Percentiles rank a stretch among this genome's conserved stretches.
These are phyloP conservation scores for Orthosia gothica DNA, from an alignment of 2,888 invertebrate genomes.

Conservation along the genomic window DNA sequence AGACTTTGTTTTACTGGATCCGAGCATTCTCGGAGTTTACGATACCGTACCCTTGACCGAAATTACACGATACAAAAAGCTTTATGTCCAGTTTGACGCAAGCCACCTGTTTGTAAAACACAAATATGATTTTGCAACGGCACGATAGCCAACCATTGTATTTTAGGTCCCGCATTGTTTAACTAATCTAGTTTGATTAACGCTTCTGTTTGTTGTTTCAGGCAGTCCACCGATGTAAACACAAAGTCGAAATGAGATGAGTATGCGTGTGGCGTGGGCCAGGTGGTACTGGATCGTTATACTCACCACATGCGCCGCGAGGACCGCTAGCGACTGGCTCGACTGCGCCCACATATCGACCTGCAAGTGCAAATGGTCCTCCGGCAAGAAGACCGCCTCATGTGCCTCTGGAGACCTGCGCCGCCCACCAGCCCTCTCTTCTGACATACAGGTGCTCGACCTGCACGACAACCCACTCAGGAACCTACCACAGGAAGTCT, in stretches of 20 bases:
- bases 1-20: constrained; percentile 63
- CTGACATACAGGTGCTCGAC: constrained; percentile 94
- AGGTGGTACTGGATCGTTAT: constrained; percentile 91
- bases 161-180: constrained; percentile 77
- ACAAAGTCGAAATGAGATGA: constrained; percentile 91
- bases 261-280: constrained; percentile 91
- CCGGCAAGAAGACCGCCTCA: constrained; percentile 97
- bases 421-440: constrained; percentile 93
- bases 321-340: constrained; percentile 94
- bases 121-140: constrained; percentile 74
- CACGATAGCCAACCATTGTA: constrained; percentile 63
- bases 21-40: constrained; percentile 64
- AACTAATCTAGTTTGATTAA: constrained; percentile 80
- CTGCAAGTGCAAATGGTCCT: constrained; percentile 98
- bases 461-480: constrained; percentile 95
- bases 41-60: constrained; percentile 75
- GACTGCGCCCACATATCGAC: constrained; percentile 96
- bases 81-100: constrained; percentile 68
- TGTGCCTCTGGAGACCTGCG: constrained; percentile 96
- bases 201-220: constrained; percentile 84
- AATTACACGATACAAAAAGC: constrained; percentile 70
- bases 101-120: constrained; percentile 75
- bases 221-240: constrained; percentile 89
- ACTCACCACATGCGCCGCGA: constrained; percentile 89
- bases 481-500: constrained; percentile 94